Conservation (phyloP, 1,140 invertebrate genomes). For the Hypsibius dujardini region DNA sequence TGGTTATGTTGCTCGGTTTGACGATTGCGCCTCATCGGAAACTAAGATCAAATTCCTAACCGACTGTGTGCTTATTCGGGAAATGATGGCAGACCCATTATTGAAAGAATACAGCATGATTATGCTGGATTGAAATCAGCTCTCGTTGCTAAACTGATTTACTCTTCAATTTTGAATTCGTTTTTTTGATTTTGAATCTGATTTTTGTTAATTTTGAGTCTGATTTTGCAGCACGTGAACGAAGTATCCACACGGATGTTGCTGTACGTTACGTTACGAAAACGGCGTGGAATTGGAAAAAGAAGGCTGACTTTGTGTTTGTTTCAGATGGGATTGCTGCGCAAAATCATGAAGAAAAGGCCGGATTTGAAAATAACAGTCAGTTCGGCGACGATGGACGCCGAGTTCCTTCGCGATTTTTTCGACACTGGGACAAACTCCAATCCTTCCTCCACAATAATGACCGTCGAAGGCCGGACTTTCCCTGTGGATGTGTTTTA, state of each 20-base stretch:
- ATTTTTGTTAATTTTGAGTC: no score
- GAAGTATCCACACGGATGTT: conserved; percentile 78
- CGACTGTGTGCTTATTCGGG: conserved; percentile 75
- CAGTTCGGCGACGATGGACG: conserved; percentile 86
- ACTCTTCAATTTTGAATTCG: no score
- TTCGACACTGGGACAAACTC: conserved; percentile 49
- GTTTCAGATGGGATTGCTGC: conserved; percentile 81
- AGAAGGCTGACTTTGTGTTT: no score
- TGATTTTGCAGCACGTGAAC: conserved; percentile 59
- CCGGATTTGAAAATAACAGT: conserved; percentile 65
- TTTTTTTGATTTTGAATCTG: no score
- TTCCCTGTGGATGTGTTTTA: conserved; percentile 78
- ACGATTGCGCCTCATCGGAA: conserved; percentile 47
- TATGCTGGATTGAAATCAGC: conserved; percentile 80
- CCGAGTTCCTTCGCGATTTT: conserved; percentile 63
- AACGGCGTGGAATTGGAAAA: no score
- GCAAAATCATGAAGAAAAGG: conserved; percentile 76
- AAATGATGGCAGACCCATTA: conserved; percentile 85
- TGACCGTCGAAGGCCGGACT: conserved; percentile 69
- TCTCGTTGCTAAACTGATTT: no score
- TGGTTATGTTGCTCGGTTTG: conserved; percentile 81
- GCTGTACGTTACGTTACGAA: no score
- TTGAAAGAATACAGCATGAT: conserved; percentile 70
- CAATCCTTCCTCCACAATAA: conserved; percentile 55
- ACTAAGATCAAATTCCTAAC: conserved; percentile 91